These are phyloP conservation scores for Botia almorhae DNA, from an alignment of 2,797 vertebrate species.

Conservation along the genomic window DNA sequence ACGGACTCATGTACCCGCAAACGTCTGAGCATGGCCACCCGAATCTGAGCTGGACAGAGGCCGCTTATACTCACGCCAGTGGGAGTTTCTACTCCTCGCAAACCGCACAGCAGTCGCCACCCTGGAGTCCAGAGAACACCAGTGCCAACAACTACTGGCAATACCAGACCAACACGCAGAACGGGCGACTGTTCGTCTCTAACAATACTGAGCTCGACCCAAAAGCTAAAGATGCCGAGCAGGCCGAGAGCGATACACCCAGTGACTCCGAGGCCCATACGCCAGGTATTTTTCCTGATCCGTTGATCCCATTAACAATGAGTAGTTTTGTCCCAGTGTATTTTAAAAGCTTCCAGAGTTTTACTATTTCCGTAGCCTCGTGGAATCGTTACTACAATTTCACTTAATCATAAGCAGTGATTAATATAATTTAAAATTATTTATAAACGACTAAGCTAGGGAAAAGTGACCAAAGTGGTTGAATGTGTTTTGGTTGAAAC, in stretches of 20 bases:
- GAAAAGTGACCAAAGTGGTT: neutral
- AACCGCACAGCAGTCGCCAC: constrained; percentile 57
- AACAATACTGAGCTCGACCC: constrained; percentile 30
- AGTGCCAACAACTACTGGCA: constrained; percentile 32
- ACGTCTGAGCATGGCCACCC: constrained; percentile 66
- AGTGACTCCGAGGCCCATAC: constrained; percentile 74
- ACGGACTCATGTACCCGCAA: constrained; percentile 70
- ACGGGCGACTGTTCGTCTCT: constrained; percentile 48
- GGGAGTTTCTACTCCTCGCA: constrained; percentile 62
- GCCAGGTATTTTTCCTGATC: constrained; percentile 63
- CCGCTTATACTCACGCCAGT: constrained; percentile 56
- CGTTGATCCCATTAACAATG: no score
- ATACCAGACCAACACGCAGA: constrained; percentile 64
- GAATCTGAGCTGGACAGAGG: constrained; percentile 66
- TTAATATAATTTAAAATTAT: no score
- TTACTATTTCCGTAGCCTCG: no score
- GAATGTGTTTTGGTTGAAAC: no score
- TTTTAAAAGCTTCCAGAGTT: neutral
- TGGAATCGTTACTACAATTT: no score
- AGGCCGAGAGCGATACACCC: constrained; percentile 63
- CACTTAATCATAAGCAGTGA: no score
- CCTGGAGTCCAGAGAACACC: constrained; percentile 62
- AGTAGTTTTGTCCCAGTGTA: neutral
- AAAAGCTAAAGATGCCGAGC: constrained; percentile 45
- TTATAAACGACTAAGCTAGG: neutral